Evolutionary conservation across 2,797 vertebrate genomes (phyloP), one percentile per base, ranked within the genome.

Genomic region (Muscicapa comitata): DNA sequence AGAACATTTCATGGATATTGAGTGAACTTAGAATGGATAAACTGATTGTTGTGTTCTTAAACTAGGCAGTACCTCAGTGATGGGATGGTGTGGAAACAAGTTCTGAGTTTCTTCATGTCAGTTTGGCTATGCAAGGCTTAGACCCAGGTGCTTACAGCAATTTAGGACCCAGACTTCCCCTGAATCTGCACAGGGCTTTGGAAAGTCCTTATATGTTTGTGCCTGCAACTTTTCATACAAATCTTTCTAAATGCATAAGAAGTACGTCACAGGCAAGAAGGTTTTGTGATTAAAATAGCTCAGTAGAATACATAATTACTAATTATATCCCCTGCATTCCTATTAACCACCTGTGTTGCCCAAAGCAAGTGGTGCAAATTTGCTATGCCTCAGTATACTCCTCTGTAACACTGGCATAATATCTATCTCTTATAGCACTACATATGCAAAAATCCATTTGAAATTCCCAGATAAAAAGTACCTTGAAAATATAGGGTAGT

Each of bases 251-350:
- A 77, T 25, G 21, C 13, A 11, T 80, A 48, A 78, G 40, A 72
- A 73, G 12, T 78, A 63, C 4, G 1, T 31, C 31, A 71, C 62
- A 91, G 33, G 59, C 62, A 79, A 86, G 71, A 88, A 57, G 19
- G 29, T 88, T 55, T 61, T 75, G 50, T 81, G 72, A 91, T 94
- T 90, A 84, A 95, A 96, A 94, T 57, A 90, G 42, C 51, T 53
- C 21, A 42, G 28, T 59, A 47, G 63, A 93, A 59, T 79, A 78
- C 76, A 57, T 63, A 88, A 94, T 71, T 90, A 59, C 37, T 88
- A 88, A 93, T 80, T 90, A 58, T 92, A 72, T 90, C 89, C 71
- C 75, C 47, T 58, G 11, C 15, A 82, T 93, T 93, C 47, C 68
- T 74, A 77, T 80, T 91, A 92, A 85, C 63, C 77, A 80, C 84